Evolutionary conservation across 2,113 vertebrate species (phyloP), one percentile per base, ranked within the genome.

Genomic region (Channa argus): DNA sequence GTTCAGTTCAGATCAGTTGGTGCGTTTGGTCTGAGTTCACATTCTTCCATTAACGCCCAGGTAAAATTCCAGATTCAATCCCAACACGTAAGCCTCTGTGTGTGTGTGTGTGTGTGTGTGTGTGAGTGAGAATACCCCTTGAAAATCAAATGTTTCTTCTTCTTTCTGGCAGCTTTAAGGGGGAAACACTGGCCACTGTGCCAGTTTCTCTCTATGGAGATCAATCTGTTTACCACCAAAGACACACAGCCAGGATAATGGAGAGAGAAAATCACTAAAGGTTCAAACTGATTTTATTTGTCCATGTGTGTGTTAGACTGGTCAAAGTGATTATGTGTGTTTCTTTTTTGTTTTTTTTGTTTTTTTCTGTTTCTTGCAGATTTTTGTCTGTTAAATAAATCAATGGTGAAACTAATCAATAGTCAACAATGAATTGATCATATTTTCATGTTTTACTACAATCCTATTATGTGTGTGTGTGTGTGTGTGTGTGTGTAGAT

Each of bases 171-270:
- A 68, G 53, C 8, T 59, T n/a, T 2, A 1, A 75, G 74, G 70
- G 80, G 84, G 73, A 83, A 83, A 85, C 74, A 37, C 53, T 3
- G 45, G 45, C 64, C 33, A 15, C 15, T 0, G 15, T 50, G 80
- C 56, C 88, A 82, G 80, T 33, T 24, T 12, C 1, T 71, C 54
- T 77, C 78, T 72, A 47, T 64, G 72, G 85, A 70, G 82, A 75
- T n/a, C 47, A 3, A 6, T 33, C 11, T 79, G 77, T 85, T 83
- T 79, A 79, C 54, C 62, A 6, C 3, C 3, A 14, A 14, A 62
- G 54, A 54, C 41, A 3, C 38, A 1, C 37, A 13, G 74, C 55
- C 49, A 11, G 44, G 2, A 46, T 34, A 72, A 15, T 4, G 45
- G 2, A 11, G 8, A 11, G 53, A 38, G 4, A 39, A 12, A 49